These are phyloP conservation scores for Globia sparganii DNA, from an alignment of 2,888 invertebrate genomes.

Conservation along the genomic window DNA sequence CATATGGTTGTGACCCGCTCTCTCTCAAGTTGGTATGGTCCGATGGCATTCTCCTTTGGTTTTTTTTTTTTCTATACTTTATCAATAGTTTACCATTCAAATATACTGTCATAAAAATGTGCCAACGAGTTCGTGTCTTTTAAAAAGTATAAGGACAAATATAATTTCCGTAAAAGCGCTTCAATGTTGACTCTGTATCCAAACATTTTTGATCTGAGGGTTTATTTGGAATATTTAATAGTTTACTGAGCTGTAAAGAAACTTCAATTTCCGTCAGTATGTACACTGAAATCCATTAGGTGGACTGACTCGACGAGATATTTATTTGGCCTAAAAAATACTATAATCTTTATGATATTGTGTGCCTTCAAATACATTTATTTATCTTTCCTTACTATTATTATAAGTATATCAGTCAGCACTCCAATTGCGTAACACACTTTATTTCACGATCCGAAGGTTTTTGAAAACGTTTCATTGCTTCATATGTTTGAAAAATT, in stretches of 20 bases:
- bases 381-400: not conserved
- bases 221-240: constrained; percentile 46
- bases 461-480: too few species aligned
- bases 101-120: not conserved
- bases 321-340: not conserved
- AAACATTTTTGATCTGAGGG: constrained; percentile 34
- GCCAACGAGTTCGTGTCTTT: not conserved
- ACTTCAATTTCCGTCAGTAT: constrained; percentile 40
- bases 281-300: constrained; percentile 19
- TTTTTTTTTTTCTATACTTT: too few species aligned
- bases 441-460: too few species aligned
- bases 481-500: too few species aligned
- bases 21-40: too few species aligned
- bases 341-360: not conserved
- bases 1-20: too few species aligned
- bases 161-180: constrained; percentile 23
- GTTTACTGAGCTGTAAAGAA: constrained; percentile 32
- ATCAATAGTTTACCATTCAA: not conserved
- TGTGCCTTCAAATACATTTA: too few species aligned
- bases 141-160: constrained; percentile 24
- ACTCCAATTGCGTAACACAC: too few species aligned
- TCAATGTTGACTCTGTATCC: constrained; percentile 18
- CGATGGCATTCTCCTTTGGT: too few species aligned
- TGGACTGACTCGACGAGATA: constrained; percentile 2
- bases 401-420: not conserved